Base-by-base conservation (phyloP, 2,113 vertebrate genomes). In the Periophthalmus modestus region DNA sequence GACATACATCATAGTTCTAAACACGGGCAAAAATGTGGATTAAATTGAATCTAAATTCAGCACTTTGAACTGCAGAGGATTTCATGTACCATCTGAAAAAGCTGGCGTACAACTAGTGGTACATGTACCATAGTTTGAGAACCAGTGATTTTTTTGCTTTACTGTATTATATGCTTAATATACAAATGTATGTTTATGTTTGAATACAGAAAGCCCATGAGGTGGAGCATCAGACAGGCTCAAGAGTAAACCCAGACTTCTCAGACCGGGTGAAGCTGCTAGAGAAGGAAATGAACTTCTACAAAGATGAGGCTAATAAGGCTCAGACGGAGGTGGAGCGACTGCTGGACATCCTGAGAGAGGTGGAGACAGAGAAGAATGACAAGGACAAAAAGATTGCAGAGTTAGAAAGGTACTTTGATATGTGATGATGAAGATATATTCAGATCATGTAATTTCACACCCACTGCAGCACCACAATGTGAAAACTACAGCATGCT, bases 351-450 rank as follows among this genome's bases (percentile, higher is more conserved):
- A 99, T 98, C 89, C 95, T 99, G 73, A 95, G 96, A 74, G 97
- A 98, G 89, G 96, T 98, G 83, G 98, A 99, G 86, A 98, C 95
- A 0, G 98, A 99, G 85, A 99, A 98, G 91, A 98, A 96, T 39
- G 96, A 99, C 87, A 99, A 98, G 91, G 98, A 99, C 93, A 99
- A 98, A 92, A 98, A 98, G 93, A 99, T 99, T 2, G 95, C 96
- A 0, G 98, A 99, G 80, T 90, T 99, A 70, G 98, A 99, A 91
- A 99, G 98, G 98, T 99, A 93, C 50, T 55, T 48, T 34, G 18
- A 48, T 74, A 16, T 50, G 1, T 5, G 0, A 9, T 36, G 6
- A 65, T 39, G 7, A 36, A 34, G 15, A 34, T 63, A 19, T 39
- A 5, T 62, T 62, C 24, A 33, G 11, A 59, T 14, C 5, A 23